A percentile compares a stretch with the other conserved stretches of the same genome.
phyloP scores from a whole-genome alignment of 2,888 invertebrate genomes.

The Trachelus troglodyta region DNA sequence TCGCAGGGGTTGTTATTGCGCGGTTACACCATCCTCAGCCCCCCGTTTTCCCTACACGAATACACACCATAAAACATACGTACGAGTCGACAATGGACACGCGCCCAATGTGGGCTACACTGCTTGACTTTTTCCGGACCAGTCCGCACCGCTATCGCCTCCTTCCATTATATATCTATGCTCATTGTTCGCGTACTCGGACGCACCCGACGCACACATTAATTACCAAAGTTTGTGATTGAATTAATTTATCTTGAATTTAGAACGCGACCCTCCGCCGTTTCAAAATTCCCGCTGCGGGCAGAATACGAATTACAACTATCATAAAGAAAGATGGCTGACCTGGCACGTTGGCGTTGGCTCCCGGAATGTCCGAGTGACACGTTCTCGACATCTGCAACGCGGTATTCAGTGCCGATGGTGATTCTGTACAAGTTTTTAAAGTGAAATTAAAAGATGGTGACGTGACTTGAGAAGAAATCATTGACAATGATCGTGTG shows the following conservation, averaged over 20 bases:
- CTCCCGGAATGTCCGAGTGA: neutral
- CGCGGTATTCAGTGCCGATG: neutral
- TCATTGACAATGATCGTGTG: constrained; percentile 32
- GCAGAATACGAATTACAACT: neutral
- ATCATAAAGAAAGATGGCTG: neutral
- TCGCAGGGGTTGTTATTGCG: constrained; percentile 52
- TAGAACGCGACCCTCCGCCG: neutral
- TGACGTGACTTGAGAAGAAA: constrained; percentile 8
- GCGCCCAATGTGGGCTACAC: neutral
- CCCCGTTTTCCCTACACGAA: neutral
- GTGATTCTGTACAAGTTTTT: neutral
- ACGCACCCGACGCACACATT: neutral
- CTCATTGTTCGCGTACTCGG: neutral
- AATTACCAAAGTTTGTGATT: neutral
- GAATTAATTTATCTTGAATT: neutral
- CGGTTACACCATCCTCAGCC: constrained; percentile 43
- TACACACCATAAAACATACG: neutral
- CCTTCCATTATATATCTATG: neutral
- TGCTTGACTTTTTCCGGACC: neutral
- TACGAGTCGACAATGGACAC: neutral
- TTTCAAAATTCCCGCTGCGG: neutral
- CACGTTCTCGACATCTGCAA: neutral
- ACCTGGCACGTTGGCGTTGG: neutral
- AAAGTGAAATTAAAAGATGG: neutral
- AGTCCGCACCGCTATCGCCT: neutral